These are phyloP conservation scores for Malurus cyaneus DNA, from an alignment of 2,113 vertebrate species.

Conservation along the genomic window DNA sequence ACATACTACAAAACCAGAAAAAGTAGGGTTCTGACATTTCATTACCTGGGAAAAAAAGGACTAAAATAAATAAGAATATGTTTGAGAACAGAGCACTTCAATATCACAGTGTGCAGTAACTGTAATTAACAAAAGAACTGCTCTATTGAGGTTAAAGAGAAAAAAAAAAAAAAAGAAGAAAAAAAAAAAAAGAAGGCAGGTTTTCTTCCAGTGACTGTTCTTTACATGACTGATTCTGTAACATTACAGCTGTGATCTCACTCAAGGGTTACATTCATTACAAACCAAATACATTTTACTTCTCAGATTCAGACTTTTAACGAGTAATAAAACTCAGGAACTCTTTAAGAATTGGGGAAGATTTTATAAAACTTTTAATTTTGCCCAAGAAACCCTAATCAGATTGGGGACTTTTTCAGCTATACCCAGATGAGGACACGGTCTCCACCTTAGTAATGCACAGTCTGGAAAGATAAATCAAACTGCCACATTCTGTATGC, in stretches of 20 bases:
- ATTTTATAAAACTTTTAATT: not conserved
- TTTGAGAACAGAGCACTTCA: constrained; percentile 81
- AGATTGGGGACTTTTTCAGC: not conserved
- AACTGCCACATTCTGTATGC: not conserved
- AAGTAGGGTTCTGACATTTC: constrained; percentile 84
- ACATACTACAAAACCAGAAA: constrained; percentile 79
- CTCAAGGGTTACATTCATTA: constrained; percentile 57
- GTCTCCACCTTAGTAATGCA: not conserved
- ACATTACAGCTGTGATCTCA: constrained; percentile 72
- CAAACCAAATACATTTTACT: constrained; percentile 23
- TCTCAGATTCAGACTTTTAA: constrained; percentile 30
- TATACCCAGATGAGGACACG: not conserved
- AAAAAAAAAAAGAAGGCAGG: not conserved
- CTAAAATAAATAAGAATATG: constrained; percentile 85
- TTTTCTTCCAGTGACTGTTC: constrained; percentile 69
- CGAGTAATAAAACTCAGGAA: not conserved
- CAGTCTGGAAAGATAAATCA: not conserved
- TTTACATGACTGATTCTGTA: constrained; percentile 71
- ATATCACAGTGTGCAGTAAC: constrained; percentile 80
- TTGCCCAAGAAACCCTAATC: not conserved
- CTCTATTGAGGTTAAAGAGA: constrained; percentile 70
- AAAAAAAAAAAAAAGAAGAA: constrained; percentile 63
- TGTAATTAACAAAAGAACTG: constrained; percentile 87
- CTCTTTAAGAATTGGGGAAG: not conserved
- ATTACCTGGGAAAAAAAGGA: constrained; percentile 83